These are phyloP conservation scores for Pemphigus obesinymphae DNA, from an alignment of 1,140 invertebrate genomes.

Conservation along the genomic window DNA sequence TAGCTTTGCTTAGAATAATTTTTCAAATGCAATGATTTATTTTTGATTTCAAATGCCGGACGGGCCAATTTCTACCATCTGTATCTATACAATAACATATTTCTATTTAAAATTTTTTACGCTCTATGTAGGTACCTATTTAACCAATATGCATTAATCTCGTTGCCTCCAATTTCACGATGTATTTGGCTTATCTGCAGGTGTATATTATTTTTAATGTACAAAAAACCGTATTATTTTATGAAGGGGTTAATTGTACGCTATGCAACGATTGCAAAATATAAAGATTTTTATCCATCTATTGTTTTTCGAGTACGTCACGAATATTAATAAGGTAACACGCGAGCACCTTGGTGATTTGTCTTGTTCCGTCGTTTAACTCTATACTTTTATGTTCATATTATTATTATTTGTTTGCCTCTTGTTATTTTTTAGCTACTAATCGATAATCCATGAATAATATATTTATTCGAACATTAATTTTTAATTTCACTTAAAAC, in stretches of 20 bases:
- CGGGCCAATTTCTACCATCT: no score
- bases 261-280: neutral
- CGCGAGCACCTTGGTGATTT: neutral
- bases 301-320: slow-evolving; percentile 25
- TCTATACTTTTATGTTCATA: neutral
- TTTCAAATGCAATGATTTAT: no score
- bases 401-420: neutral
- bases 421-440: neutral
- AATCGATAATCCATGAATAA: neutral
- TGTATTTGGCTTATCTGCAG: no score
- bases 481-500: neutral
- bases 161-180: no score
- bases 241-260: neutral
- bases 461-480: neutral
- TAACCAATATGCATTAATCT: no score
- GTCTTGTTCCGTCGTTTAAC: neutral
- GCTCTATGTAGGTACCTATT: no score
- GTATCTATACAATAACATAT: no score
- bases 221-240: neutral
- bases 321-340: slow-evolving; percentile 15
- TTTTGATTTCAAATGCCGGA: no score
- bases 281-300: slow-evolving; percentile 21
- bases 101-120: no score
- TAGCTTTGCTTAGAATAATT: no score
- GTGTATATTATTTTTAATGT: neutral